Percentiles rank a stretch among this genome's conserved stretches.
These are phyloP conservation scores for Cryptocheilus praepositus DNA, from an alignment of 2,888 invertebrate genomes.

Conservation along the genomic window DNA sequence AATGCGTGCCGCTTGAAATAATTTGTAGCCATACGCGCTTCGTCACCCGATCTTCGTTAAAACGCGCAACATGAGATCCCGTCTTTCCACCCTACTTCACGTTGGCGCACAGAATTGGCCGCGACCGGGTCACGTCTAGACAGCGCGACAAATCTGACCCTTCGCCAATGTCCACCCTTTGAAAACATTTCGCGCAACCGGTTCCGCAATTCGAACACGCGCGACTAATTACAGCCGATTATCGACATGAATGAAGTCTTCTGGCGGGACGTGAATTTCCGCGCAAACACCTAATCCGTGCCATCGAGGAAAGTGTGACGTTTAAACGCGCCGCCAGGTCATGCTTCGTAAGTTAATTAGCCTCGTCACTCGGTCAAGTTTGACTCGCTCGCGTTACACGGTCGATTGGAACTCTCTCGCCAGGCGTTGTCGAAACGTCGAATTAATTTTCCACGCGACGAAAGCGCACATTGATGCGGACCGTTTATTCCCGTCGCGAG, in stretches of 20 bases:
- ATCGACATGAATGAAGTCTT: background rate
- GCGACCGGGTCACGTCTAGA: no score
- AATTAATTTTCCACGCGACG: no score
- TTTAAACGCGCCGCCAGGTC: constrained; percentile 41
- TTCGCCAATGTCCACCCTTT: background rate
- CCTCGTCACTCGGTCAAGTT: constrained; percentile 37
- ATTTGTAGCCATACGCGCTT: no score
- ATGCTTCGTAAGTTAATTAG: constrained; percentile 47
- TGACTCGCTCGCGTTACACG: constrained; percentile 22
- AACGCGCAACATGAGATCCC: no score
- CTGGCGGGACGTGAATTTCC: constrained; percentile 1
- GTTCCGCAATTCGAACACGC: background rate
- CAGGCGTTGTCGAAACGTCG: background rate
- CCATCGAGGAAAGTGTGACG: constrained; percentile 41
- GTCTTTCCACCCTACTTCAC: no score
- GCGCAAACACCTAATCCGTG: constrained; percentile 3
- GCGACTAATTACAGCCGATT: no score
- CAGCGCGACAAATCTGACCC: no score
- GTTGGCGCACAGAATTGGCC: no score
- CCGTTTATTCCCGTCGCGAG: no score
- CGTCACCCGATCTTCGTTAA: no score
- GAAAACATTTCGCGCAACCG: background rate
- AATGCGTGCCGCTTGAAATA: no score
- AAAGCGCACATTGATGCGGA: no score
- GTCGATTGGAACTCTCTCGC: constrained; percentile 10